Conservation (phyloP, 2,113 vertebrate genomes). For the Pseudois nayaur region DNA sequence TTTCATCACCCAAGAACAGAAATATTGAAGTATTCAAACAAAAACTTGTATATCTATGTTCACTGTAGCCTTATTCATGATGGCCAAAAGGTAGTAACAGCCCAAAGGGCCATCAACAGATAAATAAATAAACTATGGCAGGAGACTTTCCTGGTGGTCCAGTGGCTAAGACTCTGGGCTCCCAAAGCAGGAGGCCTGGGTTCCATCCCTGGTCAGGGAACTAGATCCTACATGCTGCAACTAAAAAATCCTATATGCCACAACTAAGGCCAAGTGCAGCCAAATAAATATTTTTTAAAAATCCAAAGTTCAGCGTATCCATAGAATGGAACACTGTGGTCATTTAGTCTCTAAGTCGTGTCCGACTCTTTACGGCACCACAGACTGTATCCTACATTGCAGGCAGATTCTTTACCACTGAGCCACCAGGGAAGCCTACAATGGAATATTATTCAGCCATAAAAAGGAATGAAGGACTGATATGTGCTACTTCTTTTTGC, state of each 20-base stretch:
- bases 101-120: neutral
- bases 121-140: neutral
- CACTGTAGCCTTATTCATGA: neutral
- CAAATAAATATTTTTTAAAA: neutral
- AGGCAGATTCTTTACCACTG: neutral
- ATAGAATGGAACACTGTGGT: neutral
- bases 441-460: neutral
- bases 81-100: neutral
- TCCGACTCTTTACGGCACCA: fast-evolving
- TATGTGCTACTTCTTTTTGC: too few species aligned
- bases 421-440: neutral
- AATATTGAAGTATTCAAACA: neutral
- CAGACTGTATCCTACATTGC: neutral
- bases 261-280: neutral
- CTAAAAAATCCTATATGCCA: neutral
- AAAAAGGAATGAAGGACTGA: neutral
- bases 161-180: neutral
- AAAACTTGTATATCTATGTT: neutral
- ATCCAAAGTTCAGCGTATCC: neutral
- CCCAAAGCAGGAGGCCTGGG: neutral
- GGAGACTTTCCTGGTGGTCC: neutral
- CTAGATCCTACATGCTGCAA: neutral
- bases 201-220: neutral
- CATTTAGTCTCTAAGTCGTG: neutral
- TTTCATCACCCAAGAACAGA: neutral